Conservation (phyloP, 1,140 invertebrate genomes). For the Microplitis mediator region DNA sequence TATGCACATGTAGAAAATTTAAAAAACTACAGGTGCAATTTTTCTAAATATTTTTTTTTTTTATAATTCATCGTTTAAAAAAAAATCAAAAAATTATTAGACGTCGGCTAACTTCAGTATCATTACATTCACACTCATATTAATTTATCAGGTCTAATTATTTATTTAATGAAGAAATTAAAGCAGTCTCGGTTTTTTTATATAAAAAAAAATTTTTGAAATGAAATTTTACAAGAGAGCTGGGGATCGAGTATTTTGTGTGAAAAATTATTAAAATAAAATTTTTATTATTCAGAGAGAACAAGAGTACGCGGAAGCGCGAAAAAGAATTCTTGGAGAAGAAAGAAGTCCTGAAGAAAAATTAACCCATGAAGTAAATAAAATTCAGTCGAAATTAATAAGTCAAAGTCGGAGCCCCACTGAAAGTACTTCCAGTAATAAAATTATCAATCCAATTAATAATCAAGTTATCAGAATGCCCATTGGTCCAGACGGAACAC, state of each 20-base stretch:
- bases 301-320: slow-evolving; percentile 85
- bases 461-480: slow-evolving; percentile 63
- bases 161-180: too few species aligned
- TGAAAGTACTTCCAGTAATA: slow-evolving; percentile 13
- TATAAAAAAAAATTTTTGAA: too few species aligned
- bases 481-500: slow-evolving; percentile 66
- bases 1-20: too few species aligned
- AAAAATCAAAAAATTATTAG: too few species aligned
- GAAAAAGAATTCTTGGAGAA: slow-evolving; percentile 81
- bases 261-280: neutral
- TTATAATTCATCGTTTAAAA: too few species aligned
- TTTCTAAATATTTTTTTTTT: too few species aligned
- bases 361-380: slow-evolving; percentile 67
- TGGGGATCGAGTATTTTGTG: neutral
- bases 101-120: too few species aligned
- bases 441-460: slow-evolving; percentile 35
- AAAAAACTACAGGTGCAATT: too few species aligned
- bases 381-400: slow-evolving; percentile 48
- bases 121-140: too few species aligned
- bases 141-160: too few species aligned
- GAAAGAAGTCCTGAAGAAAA: slow-evolving; percentile 77
- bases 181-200: too few species aligned
- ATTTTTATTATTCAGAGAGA: slow-evolving; percentile 65
- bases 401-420: neutral
- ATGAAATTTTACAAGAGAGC: too few species aligned